These are phyloP conservation scores for Zeus faber DNA, from an alignment of 2,113 vertebrate genomes.

Conservation along the genomic window DNA sequence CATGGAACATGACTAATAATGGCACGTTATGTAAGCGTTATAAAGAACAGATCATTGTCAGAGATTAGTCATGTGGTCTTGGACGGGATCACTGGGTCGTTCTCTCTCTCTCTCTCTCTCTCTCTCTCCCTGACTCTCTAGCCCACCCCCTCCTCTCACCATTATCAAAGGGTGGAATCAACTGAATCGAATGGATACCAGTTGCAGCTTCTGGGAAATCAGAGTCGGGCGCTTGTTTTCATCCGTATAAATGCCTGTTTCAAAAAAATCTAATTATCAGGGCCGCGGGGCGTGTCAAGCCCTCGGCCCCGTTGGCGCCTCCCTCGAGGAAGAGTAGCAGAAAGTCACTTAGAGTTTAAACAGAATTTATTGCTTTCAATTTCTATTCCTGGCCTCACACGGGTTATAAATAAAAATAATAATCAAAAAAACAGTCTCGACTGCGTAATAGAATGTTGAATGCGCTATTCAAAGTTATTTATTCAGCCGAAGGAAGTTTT, in stretches of 20 bases:
- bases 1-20: constrained; percentile 58
- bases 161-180: constrained; percentile 41
- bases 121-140: constrained; percentile 1
- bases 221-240: constrained; percentile 33
- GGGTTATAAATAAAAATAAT: no score
- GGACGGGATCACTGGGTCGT: constrained; percentile 22
- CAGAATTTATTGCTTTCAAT: no score
- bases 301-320: neutral
- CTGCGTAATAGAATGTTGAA: no score
- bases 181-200: constrained; percentile 40
- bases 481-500: no score
- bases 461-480: no score
- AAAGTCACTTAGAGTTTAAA: no score
- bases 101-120: constrained; percentile 6
- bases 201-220: constrained; percentile 54
- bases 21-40: constrained; percentile 44
- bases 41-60: constrained; percentile 52
- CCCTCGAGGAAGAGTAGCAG: no score
- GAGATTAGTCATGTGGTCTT: constrained; percentile 43
- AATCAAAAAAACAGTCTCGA: no score
- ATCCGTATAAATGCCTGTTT: constrained; percentile 30
- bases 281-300: constrained; percentile 36
- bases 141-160: constrained; percentile 16
- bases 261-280: constrained; percentile 44
- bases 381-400: no score